Percentiles rank a stretch among this genome's conserved stretches.
Conservation (phyloP, 2,113 vertebrate genomes). For the Laterallus jamaicensis region DNA sequence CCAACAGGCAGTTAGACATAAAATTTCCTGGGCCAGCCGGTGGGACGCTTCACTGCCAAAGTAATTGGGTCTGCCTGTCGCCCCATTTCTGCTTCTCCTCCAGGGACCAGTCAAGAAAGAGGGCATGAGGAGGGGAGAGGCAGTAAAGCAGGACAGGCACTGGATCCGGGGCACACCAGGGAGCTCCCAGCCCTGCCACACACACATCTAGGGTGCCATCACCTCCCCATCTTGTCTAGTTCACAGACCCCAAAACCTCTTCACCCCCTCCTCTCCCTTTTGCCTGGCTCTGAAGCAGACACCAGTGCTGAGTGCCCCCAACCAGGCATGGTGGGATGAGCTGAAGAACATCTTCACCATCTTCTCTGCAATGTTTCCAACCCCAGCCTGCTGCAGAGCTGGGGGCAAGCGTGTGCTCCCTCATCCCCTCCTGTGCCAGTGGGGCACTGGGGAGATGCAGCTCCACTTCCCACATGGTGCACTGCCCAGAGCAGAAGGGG, state of each 20-base stretch:
- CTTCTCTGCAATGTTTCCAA: background rate
- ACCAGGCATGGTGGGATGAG: background rate
- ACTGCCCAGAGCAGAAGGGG: fast-evolving
- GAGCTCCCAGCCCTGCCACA: background rate
- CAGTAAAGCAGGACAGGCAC: background rate
- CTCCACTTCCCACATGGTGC: fast-evolving
- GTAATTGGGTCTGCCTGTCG: background rate
- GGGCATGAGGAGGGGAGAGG: background rate
- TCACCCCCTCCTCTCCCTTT: background rate
- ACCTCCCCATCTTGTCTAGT: background rate
- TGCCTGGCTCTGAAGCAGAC: background rate
- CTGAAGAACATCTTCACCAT: background rate
- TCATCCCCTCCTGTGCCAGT: fast-evolving
- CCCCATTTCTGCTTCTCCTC: constrained; percentile 41
- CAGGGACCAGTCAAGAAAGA: background rate
- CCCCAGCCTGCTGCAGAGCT: background rate
- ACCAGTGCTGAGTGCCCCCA: background rate
- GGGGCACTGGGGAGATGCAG: background rate
- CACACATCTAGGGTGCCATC: background rate
- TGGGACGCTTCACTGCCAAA: background rate
- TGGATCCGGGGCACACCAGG: background rate
- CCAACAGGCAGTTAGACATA: background rate
- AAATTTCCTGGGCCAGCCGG: background rate
- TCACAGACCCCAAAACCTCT: background rate
- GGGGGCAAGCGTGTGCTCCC: background rate